Base-by-base conservation (phyloP, 2,797 vertebrate genomes). In the Adrianichthys oophorus region DNA sequence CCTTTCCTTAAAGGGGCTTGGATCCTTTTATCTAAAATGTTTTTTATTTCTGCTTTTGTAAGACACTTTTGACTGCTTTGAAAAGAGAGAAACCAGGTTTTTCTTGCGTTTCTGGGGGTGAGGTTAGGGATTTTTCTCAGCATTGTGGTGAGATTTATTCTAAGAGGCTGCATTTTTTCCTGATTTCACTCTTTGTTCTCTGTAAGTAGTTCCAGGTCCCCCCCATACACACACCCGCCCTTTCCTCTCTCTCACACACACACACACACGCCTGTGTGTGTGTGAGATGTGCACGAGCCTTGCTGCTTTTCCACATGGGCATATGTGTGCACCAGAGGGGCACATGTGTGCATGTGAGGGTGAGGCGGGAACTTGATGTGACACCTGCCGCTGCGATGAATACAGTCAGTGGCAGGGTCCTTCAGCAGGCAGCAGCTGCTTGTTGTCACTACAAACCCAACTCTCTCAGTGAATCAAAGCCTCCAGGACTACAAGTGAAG, bases 1-100 rank as follows among this genome's bases (percentile, higher is more conserved):
- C 92, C 88, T 82, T 89, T 91, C 90, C 87, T 90, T 84, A 80
- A 86, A 80, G 90, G 79, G 89, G 89, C 89, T 91, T 91, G 91
- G 91, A 91, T 91, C 81, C 90, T 92, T 92, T 93, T 90, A 93
- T 92, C 87, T 85, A 80, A 88, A 89, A 93, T 92, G 92, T 93
- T 92, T 92, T 93, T 89, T 92, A 90, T 91, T 93, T 92, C 90
- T 92, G 91, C 90, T 91, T 92, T 92, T 91, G 91, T 91, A 87
- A 90, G 92, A 92, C 89, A 92, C 90, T 92, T 92, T 91, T 89
- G 87, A 92, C 86, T 89, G 90, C 89, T 91, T 84, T 85, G 88
- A 92, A 64, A 90, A 92, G 90, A 92, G 91, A 91, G 88, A 90
- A 90, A 92, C 82, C 89, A 93, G 89, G 90, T 92, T 93, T 89